phyloP scores from a whole-genome alignment of 2,888 invertebrate genomes.

The Gastrophysa polygoni region DNA sequence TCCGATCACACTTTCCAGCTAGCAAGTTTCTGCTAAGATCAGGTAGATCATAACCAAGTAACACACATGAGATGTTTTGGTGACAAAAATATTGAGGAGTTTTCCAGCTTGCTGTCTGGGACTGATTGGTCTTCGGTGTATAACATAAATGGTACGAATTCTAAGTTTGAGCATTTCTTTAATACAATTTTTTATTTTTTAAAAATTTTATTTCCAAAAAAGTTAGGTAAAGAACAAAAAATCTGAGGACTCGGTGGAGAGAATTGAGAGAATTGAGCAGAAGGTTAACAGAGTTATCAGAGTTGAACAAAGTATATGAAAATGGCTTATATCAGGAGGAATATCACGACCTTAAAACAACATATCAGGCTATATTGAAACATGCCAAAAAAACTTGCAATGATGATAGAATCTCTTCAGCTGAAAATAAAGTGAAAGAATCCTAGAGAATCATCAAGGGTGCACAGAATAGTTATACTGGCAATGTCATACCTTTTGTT shows the following conservation, averaged over 20 bases:
- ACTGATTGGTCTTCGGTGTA: slow-evolving; percentile 5
- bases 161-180: neutral
- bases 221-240: neutral
- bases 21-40: neutral
- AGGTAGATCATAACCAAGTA: neutral
- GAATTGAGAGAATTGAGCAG: slow-evolving; percentile 3
- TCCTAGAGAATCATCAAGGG: slow-evolving; percentile 4
- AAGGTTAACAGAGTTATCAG: slow-evolving; percentile 2
- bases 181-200: neutral
- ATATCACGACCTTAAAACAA: neutral
- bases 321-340: slow-evolving; percentile 4
- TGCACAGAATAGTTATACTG: neutral
- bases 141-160: neutral
- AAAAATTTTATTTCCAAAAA: slow-evolving; percentile 2
- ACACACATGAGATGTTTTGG: neutral
- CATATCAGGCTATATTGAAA: slow-evolving; percentile 3
- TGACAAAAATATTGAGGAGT: neutral
- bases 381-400: slow-evolving; percentile 6
- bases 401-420: slow-evolving; percentile 8
- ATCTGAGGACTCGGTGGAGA: neutral
- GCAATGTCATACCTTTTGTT: neutral
- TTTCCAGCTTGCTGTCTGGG: neutral
- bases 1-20: slow-evolving; percentile 1
- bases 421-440: slow-evolving; percentile 5
- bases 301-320: neutral